Conservation (phyloP, 2,113 vertebrate genomes). For the Tachysurus fulvidraco region DNA sequence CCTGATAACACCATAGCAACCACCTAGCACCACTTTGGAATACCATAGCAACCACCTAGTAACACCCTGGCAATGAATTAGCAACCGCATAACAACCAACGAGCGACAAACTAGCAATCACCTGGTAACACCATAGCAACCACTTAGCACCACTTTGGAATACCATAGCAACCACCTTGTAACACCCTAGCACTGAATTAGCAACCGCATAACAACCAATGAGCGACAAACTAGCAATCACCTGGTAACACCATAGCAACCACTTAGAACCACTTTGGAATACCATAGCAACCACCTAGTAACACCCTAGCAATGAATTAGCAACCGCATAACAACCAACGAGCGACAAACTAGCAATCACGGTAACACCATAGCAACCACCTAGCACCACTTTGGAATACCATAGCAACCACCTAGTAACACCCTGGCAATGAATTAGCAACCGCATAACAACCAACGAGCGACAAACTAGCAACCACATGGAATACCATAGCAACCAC, state of each 20-base stretch:
- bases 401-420: background rate
- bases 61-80: background rate
- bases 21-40: background rate
- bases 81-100: background rate
- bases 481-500: background rate
- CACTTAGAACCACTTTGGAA: too few species aligned
- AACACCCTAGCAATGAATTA: background rate
- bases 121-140: too few species aligned
- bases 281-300: background rate
- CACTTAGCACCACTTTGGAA: too few species aligned
- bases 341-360: background rate
- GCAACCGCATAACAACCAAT: background rate
- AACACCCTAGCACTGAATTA: too few species aligned
- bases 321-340: background rate
- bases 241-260: too few species aligned
- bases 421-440: background rate
- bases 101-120: too few species aligned
- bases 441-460: background rate
- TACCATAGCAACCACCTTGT: background rate
- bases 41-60: background rate
- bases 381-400: too few species aligned
- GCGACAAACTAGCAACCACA: background rate
- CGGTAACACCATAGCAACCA: too few species aligned
- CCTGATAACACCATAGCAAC: background rate
- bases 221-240: too few species aligned